These are phyloP conservation scores for Plecotus auritus DNA, from an alignment of 2,113 vertebrate species.

Conservation along the genomic window DNA sequence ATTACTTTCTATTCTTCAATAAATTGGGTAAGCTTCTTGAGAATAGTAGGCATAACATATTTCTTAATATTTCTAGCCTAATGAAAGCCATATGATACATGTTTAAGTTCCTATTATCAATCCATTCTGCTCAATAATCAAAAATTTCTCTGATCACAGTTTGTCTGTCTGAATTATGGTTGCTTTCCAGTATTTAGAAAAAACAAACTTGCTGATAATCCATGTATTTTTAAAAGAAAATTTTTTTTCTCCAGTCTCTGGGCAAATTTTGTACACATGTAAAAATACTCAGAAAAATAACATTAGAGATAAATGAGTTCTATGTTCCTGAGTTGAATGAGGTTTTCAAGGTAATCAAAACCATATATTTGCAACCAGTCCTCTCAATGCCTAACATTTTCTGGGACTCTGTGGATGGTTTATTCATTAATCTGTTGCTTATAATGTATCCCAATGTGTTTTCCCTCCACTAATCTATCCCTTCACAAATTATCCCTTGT, in stretches of 20 bases:
- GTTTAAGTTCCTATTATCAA: neutral
- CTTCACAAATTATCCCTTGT: slow-evolving; percentile 77
- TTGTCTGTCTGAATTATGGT: neutral
- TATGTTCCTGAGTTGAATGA: slow-evolving; percentile 78
- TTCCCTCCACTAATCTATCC: slow-evolving; percentile 73
- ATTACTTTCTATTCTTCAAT: neutral
- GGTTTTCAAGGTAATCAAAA: slow-evolving; percentile 77
- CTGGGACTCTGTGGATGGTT: slow-evolving; percentile 64
- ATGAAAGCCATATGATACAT: neutral
- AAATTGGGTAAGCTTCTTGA: neutral
- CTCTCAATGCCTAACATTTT: slow-evolving; percentile 70
- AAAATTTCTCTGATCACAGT: slow-evolving; percentile 12
- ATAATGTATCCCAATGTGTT: slow-evolving; percentile 72
- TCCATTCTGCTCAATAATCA: neutral
- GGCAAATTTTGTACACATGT: slow-evolving; percentile 58
- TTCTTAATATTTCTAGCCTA: neutral
- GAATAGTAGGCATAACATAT: neutral
- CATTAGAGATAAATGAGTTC: slow-evolving; percentile 69
- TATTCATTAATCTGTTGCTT: slow-evolving; percentile 78
- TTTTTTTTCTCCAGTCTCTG: neutral
- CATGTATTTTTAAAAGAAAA: slow-evolving; percentile 33
- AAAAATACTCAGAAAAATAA: slow-evolving; percentile 78
- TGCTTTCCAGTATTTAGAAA: slow-evolving; percentile 3
- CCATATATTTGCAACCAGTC: slow-evolving; percentile 74
- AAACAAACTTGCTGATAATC: slow-evolving; percentile 6